Base-by-base conservation (phyloP, 2,888 invertebrate genomes). In the Agonopterix heracliana region DNA sequence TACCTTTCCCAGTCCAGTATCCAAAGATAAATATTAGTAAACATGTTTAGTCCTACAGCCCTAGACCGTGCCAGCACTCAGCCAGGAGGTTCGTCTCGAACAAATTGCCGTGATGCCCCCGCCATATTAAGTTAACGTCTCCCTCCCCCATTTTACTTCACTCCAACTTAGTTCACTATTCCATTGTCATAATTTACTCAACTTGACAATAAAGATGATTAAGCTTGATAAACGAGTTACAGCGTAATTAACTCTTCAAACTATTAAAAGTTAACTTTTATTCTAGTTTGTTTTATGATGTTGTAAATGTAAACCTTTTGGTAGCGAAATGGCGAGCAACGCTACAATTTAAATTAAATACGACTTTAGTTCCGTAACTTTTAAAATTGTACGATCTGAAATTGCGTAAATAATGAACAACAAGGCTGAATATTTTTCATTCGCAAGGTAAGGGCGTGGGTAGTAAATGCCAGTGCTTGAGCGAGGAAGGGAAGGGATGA, bases 61-160 rank as follows among this genome's bases (percentile, higher is more conserved):
- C 44, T 44, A 34, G n/a, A 13, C n/a, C 12, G 12, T 41, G 45
- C 45, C 51, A 54, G 46, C 49, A 54, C 51, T 49, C 55, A 57
- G 26, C 26, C 77, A 70, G 65, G 65, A 75, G 78, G 78, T 80
- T 81, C 82, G 77, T 82, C 85, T 83, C 78, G 78, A 79, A 81
- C 84, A 86, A 87, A 87, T 86, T 87, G 81, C 81, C 79, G 75
- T 79, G 81, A 83, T 84, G 81, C 82, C 80, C 74, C 71, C 78
- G 77, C 81, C 81, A 81, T 83, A 85, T 85, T 85, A 82, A 82
- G 83, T 85, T 84, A 83, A 72, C 74, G 73, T 76, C 74, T 68
- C 67, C 71, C 71, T 60, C 61, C 63, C 65, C 66, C 50, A 56
- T 60, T 60, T 59, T 59, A 63, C 66, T 62, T 61, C 57, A 57